A percentile compares a stretch with the other conserved stretches of the same genome.
These are phyloP conservation scores for Eonycteris spelaea DNA, from an alignment of 2,113 vertebrate genomes.

Conservation along the genomic window DNA sequence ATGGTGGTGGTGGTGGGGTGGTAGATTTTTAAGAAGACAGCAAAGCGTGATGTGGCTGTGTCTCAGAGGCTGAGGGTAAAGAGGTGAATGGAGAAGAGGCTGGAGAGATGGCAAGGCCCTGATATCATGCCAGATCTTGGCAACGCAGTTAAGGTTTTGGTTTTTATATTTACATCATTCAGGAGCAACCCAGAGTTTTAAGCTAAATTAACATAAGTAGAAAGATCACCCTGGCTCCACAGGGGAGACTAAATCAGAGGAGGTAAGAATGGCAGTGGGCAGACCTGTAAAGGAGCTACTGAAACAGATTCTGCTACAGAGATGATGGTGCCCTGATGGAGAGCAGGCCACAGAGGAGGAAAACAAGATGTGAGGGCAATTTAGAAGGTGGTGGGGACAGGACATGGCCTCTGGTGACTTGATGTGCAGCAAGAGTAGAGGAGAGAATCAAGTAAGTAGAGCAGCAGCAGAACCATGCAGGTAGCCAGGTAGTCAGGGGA, in stretches of 20 bases:
- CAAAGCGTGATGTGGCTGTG: too few species aligned
- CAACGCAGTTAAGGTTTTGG: background rate
- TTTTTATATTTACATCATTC: background rate
- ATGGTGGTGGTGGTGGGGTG: fast-evolving
- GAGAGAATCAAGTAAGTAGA: background rate
- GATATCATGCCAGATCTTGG: fast-evolving
- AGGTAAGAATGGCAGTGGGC: background rate
- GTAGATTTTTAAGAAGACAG: background rate
- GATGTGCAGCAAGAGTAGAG: background rate
- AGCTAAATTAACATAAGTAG: background rate
- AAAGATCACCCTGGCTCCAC: background rate
- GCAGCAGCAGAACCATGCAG: background rate
- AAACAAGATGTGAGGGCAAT: fast-evolving
- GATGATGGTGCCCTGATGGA: fast-evolving
- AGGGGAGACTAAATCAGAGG: background rate
- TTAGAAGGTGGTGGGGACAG: background rate
- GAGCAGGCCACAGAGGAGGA: background rate
- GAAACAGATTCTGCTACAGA: background rate
- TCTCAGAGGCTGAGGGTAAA: background rate
- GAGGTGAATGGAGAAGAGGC: background rate
- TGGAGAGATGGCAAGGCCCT: background rate
- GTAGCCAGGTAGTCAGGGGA: background rate
- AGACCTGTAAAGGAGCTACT: background rate
- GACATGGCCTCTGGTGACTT: too few species aligned
- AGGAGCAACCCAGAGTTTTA: background rate